A percentile compares a stretch with the other conserved stretches of the same genome.
phyloP scores from a whole-genome alignment of 2,797 vertebrate genomes.

The Esox masquinongy region DNA sequence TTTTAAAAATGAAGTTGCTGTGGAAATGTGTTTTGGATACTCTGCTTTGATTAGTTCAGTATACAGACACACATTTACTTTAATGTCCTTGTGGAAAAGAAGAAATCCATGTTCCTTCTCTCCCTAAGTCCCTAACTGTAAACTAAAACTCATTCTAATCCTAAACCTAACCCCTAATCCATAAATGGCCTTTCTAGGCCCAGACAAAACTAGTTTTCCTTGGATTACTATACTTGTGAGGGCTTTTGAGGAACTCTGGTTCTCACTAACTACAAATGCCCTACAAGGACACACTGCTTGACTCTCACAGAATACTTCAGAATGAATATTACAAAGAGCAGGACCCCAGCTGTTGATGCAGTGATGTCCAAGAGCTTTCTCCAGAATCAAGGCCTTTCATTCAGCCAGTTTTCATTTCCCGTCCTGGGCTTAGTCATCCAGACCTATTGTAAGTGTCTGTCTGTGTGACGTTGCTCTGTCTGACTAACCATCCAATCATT shows the following conservation, averaged over 20 bases:
- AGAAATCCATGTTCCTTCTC: too few relatives aligned
- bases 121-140: too few relatives aligned
- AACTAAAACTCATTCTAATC: too few relatives aligned
- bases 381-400: conserved; percentile 5
- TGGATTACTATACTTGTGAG: too few relatives aligned
- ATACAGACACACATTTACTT: neutral
- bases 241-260: too few relatives aligned
- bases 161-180: too few relatives aligned
- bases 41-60: neutral
- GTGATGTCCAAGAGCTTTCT: neutral
- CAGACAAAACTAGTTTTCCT: too few relatives aligned
- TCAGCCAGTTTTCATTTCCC: neutral
- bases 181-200: too few relatives aligned
- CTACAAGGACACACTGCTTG: neutral
- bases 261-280: neutral
- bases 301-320: neutral
- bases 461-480: conserved; percentile 2
- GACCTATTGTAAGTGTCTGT: conserved; percentile 11
- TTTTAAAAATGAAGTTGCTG: neutral
- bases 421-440: conserved; percentile 1
- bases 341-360: neutral
- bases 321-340: neutral
- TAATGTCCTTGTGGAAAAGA: too few relatives aligned
- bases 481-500: conserved; percentile 10
- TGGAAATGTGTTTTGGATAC: neutral